These are phyloP conservation scores for Yponomeuta evonymella DNA, from an alignment of 2,888 invertebrate species.

Conservation along the genomic window DNA sequence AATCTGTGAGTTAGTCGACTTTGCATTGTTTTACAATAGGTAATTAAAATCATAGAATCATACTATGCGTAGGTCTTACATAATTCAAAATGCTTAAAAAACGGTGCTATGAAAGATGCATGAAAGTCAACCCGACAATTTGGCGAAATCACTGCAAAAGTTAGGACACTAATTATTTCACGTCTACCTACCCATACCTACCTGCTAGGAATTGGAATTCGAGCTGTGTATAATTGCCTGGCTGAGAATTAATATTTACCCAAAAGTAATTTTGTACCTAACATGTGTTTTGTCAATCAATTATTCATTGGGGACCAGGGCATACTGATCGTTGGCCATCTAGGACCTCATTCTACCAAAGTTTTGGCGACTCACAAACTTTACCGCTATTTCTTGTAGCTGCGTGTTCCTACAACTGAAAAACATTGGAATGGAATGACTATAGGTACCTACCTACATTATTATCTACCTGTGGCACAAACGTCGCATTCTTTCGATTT, in stretches of 20 bases:
- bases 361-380: neutral
- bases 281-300: constrained; percentile 28
- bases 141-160: neutral
- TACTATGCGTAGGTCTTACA: neutral
- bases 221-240: constrained; percentile 19
- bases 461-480: too few species aligned
- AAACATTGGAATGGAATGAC: too few species aligned
- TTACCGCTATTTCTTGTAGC: too few species aligned
- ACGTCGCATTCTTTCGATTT: too few species aligned
- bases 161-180: neutral
- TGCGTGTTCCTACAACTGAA: too few species aligned
- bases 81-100: neutral
- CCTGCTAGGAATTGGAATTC: neutral
- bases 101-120: neutral
- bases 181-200: neutral
- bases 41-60: too few species aligned
- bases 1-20: too few species aligned
- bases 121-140: neutral
- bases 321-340: constrained; percentile 26
- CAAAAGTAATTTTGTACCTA: constrained; percentile 17
- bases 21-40: too few species aligned
- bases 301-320: constrained; percentile 44
- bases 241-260: constrained; percentile 25
- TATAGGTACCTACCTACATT: too few species aligned
- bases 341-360: constrained; percentile 46